Base-by-base conservation (phyloP, 2,113 vertebrate species). In the Pyrgilauda ruficollis region DNA sequence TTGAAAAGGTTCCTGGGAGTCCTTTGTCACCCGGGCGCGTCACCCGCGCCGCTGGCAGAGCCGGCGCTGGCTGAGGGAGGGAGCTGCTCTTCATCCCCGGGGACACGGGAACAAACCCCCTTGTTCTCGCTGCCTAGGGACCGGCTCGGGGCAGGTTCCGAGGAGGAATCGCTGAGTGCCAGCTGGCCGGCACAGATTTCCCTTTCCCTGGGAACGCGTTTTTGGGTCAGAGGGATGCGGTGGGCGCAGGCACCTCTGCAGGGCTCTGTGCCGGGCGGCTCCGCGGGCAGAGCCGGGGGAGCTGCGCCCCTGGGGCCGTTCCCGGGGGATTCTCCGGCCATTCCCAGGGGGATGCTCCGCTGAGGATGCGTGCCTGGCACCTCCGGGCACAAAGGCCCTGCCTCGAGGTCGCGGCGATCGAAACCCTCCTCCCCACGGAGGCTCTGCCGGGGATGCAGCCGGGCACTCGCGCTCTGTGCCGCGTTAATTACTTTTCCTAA, bases 1-100 rank as follows among this genome's bases (percentile, higher is more conserved):
- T 90, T 83, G 70, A 90, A 90, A 90, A 69, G 87, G 18, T 41
- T 83, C 87, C 89, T 8, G 76, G 27, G 67, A 88, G 53, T 59
- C 87, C 80, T 89, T 93, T 91, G 94, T 95, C 92, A 68, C 24
- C 15, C 44, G 26, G 77, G 50, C 68, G 43, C 24, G 67, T 79
- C 76, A 35, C 72, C 67, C 37, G 26, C 19, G 73, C 46, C 72
- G 6, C 81, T 79, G 81, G 84, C 89, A 93, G 76, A 22, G 70
- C 14, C 90, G 2, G 78, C 70, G 6, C 81, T 79, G 81, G 77
- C 89, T 83, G 76, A 19, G 89, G 16, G 46, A 50, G 87, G 88
- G 82, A 43, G 87, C 30, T 2, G 80, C 0, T 55, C 84, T 73
- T 0, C 76, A 2, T 44, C 41, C 88, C 1, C 41, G 55, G 89